Evolutionary conservation across 1,140 invertebrate species (phyloP).

Genomic region (Alviniconcha marisindica): DNA sequence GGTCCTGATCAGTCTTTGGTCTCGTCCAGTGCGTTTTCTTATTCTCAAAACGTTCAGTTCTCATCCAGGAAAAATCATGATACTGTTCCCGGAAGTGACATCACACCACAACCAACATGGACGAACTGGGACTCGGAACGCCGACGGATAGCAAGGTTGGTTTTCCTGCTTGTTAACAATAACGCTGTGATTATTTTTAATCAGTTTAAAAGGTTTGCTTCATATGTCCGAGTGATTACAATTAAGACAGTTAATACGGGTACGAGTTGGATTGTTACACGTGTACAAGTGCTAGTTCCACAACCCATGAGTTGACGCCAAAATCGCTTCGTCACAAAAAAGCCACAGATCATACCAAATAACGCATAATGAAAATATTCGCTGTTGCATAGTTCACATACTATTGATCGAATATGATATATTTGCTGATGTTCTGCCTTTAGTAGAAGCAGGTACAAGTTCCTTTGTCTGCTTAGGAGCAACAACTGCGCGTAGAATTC

Average conservation of each 20-base stretch:
- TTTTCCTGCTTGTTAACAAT: not conserved
- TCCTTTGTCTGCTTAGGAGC: no score
- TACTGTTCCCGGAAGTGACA: conserved; percentile 29
- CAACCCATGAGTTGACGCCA: no score
- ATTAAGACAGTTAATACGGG: not conserved
- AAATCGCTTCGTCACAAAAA: no score
- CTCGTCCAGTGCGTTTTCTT: not conserved
- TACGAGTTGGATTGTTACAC: not conserved
- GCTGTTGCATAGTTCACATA: no score
- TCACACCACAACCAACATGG: conserved; percentile 7
- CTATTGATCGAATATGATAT: no score
- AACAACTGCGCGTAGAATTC: no score
- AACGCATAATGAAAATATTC: no score
- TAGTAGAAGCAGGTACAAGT: no score
- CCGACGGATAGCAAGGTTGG: not conserved
- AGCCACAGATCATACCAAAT: no score
- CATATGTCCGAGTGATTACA: not conserved
- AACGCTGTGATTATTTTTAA: not conserved
- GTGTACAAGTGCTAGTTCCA: no score
- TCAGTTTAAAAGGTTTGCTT: not conserved
- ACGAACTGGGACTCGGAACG: conserved; percentile 21
- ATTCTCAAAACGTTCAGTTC: not conserved
- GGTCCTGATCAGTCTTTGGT: not conserved
- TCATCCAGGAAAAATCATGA: no score
- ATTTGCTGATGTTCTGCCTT: no score